Evolutionary conservation across 2,113 vertebrate genomes (phyloP), one percentile per base, ranked within the genome.

Genomic region (Atherinomorus stipes): DNA sequence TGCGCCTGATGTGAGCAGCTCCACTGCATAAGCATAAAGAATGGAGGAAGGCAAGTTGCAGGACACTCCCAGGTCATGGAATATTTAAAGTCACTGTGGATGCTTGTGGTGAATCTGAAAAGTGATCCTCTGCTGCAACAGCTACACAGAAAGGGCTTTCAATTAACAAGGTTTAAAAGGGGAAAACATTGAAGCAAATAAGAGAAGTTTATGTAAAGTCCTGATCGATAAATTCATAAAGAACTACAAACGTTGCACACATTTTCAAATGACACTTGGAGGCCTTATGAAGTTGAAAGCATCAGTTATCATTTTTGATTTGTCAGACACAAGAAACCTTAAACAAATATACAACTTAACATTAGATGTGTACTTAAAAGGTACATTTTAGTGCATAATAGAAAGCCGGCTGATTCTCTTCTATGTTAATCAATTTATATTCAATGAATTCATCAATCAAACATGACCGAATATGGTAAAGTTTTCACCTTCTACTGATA

Each of bases 1-100:
- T 56, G 80, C 65, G 37, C 66, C 72, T 45, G 74, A 5, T 64
- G 80, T 26, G 34, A 22, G 21, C 38, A 65, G 71, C 81, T 73
- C 28, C 50, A n/a, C 83, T 53, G 81, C 62, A 79, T 58, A 16
- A 63, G 51, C 83, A 71, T 71, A 67, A 69, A 85, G 60, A 64
- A 57, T 28, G 71, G 38, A 76, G 60, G 47, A 66, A 31, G 70
- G 62, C 16, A 58, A 84, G 52, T 80, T 61, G 54, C 75, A 72
- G 80, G 80, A 83, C 73, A 80, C 80, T 88, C 84, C 84, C 84
- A 82, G 76, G 78, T 89, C 80, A 81, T 85, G 12, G 78, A 83
- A 87, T 85, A 87, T 90, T 88, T 81, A 84, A 77, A 83, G 65
- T 76, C 74, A 71, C 62, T 37, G 84, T 52, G 73, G 74, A 65